A percentile compares a stretch with the other conserved stretches of the same genome.
These are phyloP conservation scores for Tetheella fluctuosa DNA, from an alignment of 2,888 invertebrate species.

Conservation along the genomic window DNA sequence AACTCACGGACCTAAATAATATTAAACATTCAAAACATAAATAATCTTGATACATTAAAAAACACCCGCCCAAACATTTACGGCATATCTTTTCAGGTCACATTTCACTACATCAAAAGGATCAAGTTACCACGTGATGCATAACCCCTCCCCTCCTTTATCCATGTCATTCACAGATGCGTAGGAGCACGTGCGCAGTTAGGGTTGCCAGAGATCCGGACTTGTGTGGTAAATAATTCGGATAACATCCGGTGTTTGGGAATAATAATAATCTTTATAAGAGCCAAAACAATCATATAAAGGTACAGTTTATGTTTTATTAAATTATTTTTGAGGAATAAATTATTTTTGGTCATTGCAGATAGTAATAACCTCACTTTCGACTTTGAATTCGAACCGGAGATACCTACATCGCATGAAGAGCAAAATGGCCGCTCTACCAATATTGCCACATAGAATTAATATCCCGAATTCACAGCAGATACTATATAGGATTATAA, in stretches of 20 bases:
- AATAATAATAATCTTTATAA: background rate
- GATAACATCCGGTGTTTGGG: background rate
- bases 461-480: no score
- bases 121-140: background rate
- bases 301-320: no score
- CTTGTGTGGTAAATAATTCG: background rate
- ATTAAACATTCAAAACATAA: background rate
- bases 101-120: background rate
- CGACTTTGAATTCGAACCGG: no score
- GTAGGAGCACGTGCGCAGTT: background rate
- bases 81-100: constrained; percentile 1
- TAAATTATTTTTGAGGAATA: no score
- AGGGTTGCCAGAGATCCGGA: constrained; percentile 4
- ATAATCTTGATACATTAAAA: background rate
- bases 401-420: no score
- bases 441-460: no score
- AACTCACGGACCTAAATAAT: background rate
- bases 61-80: background rate
- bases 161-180: constrained; percentile 5
- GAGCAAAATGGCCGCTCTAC: no score
- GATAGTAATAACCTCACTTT: no score
- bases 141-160: background rate
- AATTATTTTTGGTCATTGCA: no score
- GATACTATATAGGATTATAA: no score
- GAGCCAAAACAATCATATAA: no score